Evolutionary conservation across 2,797 vertebrate species (phyloP).

Genomic region (Peromyscus melanophrys): DNA sequence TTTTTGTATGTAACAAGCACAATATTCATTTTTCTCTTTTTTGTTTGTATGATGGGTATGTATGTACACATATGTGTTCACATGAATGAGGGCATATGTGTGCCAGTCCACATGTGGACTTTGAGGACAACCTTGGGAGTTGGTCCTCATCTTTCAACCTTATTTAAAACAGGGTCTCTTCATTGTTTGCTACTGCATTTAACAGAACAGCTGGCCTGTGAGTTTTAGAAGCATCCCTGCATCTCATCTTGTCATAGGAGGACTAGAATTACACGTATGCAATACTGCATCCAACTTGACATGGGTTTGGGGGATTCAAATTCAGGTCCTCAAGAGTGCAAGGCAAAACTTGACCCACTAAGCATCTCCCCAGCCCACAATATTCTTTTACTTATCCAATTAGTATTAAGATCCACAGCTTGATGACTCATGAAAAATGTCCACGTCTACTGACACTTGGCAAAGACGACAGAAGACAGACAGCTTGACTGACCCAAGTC

Average conservation of each 20-base stretch:
- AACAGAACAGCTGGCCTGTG: not conserved
- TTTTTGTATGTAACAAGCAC: constrained; percentile 47
- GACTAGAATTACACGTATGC: not conserved
- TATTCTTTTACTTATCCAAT: constrained; percentile 72
- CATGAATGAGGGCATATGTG: not conserved
- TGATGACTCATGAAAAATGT: constrained; percentile 51
- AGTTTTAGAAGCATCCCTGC: not conserved
- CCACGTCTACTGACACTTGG: constrained; percentile 55
- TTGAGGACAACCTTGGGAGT: not conserved
- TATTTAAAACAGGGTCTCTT: not conserved
- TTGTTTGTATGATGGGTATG: not conserved
- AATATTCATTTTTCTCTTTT: constrained; percentile 39
- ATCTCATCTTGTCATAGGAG: not conserved
- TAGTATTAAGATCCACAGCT: constrained; percentile 66
- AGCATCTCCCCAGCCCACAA: not conserved
- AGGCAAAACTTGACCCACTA: not conserved
- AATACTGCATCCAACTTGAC: not conserved
- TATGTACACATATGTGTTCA: not conserved
- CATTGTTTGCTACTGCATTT: not conserved
- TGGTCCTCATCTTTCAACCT: not conserved
- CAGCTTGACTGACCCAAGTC: constrained; percentile 59
- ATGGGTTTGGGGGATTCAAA: not conserved
- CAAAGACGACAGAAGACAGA: constrained; percentile 9
- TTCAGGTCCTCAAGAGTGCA: not conserved
- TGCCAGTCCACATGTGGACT: not conserved